phyloP scores from a whole-genome alignment of 2,888 invertebrate species.

The Patella pellucida region DNA sequence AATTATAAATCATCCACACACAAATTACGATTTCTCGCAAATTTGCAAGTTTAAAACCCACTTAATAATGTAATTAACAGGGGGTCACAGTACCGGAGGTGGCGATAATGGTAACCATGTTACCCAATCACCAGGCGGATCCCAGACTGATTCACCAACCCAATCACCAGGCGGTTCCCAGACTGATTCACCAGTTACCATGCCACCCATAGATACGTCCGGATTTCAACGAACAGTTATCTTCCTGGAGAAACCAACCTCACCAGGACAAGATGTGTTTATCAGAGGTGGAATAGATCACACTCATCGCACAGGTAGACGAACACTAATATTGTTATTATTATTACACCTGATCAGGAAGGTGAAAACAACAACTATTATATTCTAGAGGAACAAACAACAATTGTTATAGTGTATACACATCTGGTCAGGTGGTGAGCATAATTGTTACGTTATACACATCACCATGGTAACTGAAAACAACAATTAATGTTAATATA shows the following conservation, averaged over 20 bases:
- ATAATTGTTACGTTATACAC: too few species aligned
- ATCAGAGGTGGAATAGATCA: slow-evolving; percentile 70
- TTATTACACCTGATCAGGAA: too few species aligned
- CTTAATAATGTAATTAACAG: background rate
- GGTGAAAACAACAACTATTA: too few species aligned
- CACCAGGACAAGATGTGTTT: slow-evolving; percentile 71
- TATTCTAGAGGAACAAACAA: too few species aligned
- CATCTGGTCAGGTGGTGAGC: too few species aligned
- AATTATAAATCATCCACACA: too few species aligned
- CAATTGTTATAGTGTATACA: too few species aligned
- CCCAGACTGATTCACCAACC: slow-evolving; percentile 22
- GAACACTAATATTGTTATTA: background rate
- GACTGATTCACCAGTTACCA: slow-evolving; percentile 22
- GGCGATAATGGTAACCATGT: background rate
- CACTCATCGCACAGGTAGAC: slow-evolving; percentile 48
- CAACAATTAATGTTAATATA: too few species aligned
- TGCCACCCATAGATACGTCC: slow-evolving; percentile 3
- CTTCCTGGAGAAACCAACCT: slow-evolving; percentile 64
- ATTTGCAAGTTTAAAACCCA: too few species aligned
- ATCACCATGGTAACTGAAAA: too few species aligned
- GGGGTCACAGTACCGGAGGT: background rate
- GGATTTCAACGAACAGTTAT: slow-evolving; percentile 68
- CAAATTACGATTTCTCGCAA: too few species aligned
- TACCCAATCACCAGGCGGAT: slow-evolving; percentile 2
- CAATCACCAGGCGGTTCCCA: slow-evolving; percentile 14